Evolutionary conservation across 1,140 invertebrate species (phyloP), one percentile per base, ranked within the genome.

Genomic region (Meteorus sp.): DNA sequence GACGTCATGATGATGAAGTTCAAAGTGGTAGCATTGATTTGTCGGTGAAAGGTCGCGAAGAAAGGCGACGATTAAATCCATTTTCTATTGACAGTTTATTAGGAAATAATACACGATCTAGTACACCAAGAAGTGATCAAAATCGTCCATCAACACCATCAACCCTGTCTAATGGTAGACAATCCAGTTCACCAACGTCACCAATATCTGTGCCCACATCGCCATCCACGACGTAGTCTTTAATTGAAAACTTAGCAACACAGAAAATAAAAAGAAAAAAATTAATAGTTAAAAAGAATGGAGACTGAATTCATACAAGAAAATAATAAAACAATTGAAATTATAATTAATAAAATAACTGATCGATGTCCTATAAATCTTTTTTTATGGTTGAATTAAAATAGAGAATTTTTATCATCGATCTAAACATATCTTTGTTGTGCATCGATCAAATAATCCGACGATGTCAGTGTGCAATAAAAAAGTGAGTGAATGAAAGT

Each of bases 11-110:
- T 27, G 77, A 79, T 4, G 75, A 78, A 44, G 74, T 75, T 3
- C 78, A 79, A 48, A 79, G 73, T 60, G 72, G 74, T 61, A 79
- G 76, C 59, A 77, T 81, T 56, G 78, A 82, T 56, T 61, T 80
- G 25, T 80, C 77, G 1, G 72, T 81, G 9, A 80, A 81, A 41
- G 75, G 83, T 55, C 76, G 82, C 13, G 83, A 82, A 52, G 81
- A 84, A 62, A 84, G 82, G 60, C 83, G 85, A 68, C 78, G 85
- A 61, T 81, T 84, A 43, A 90, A 92, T 79, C 90, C 90, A 17
- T 92, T 92, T 81, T 91, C 89, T 80, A 92, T 92, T 83, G 90
- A 92, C 72, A 91, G 89, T 43, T 76, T 92, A 60, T 82, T 92
- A 67, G 84, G 83, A 9, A 83, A 85, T 67, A 89, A 89, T 68